phyloP scores from a whole-genome alignment of 2,113 vertebrate species.

The Camelus dromedarius region DNA sequence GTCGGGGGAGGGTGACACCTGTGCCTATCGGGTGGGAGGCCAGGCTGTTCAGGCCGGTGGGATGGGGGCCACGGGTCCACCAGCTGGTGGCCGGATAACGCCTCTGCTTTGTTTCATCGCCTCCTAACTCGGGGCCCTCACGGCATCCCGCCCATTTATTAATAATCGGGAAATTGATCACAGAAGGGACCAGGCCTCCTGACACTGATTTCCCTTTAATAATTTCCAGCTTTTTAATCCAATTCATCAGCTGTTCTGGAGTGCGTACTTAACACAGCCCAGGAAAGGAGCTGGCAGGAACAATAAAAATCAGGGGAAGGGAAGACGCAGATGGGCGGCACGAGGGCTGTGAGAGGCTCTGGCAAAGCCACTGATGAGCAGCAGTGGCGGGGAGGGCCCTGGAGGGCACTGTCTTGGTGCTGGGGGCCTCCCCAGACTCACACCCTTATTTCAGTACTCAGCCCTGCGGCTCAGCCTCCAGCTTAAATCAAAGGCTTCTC shows the following conservation, averaged over 20 bases:
- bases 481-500: neutral
- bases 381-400: neutral
- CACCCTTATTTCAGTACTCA: neutral
- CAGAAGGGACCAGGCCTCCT: neutral
- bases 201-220: neutral
- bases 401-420: rapidly evolving
- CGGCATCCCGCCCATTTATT: neutral
- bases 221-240: conserved; percentile 50
- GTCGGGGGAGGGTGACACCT: rapidly evolving
- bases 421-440: neutral
- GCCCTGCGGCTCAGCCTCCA: rapidly evolving
- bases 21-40: rapidly evolving
- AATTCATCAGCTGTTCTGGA: neutral
- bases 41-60: rapidly evolving
- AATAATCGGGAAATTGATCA: neutral
- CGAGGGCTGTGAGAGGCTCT: rapidly evolving
- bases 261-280: rapidly evolving
- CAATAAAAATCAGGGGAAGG: neutral
- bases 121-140: neutral
- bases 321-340: rapidly evolving
- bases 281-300: too few relatives aligned
- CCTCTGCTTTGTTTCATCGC: neutral
- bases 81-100: neutral
- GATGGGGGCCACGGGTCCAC: neutral
- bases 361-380: rapidly evolving